Conservation (phyloP, 2,888 invertebrate species). For the Ichneumon xanthorius region DNA sequence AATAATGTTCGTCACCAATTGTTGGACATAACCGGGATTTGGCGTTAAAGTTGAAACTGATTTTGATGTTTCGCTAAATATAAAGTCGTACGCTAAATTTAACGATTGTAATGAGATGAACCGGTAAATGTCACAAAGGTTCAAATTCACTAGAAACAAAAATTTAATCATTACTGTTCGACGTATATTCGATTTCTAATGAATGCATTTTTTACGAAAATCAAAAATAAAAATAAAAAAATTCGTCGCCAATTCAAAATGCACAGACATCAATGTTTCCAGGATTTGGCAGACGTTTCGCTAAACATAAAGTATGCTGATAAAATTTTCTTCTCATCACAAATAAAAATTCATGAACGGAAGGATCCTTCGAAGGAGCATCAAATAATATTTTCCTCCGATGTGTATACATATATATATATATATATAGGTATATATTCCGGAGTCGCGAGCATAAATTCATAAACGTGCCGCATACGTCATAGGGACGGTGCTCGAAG, state of each 20-base stretch:
- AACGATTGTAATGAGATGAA: too few species aligned
- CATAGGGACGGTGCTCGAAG: slow-evolving; percentile 52
- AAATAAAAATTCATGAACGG: neutral
- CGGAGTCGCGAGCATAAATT: slow-evolving; percentile 59
- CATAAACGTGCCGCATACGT: slow-evolving; percentile 58
- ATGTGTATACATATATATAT: neutral
- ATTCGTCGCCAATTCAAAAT: neutral
- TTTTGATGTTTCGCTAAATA: too few species aligned
- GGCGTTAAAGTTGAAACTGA: too few species aligned
- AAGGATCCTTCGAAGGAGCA: neutral
- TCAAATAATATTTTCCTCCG: slow-evolving; percentile 12
- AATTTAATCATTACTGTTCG: neutral
- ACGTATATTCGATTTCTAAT: neutral
- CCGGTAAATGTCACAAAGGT: neutral
- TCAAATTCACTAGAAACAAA: neutral
- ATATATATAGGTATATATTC: neutral
- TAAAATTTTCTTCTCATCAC: neutral
- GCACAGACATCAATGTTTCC: too few species aligned
- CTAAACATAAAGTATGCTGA: neutral
- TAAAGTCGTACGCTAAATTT: too few species aligned
- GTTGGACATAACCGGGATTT: too few species aligned
- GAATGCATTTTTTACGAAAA: neutral
- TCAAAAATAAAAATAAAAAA: neutral
- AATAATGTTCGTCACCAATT: too few species aligned
- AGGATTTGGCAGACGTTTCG: neutral